Evolutionary conservation across 1,140 invertebrate genomes (phyloP), one percentile per base, ranked within the genome.

Genomic region (Megalonaias nervosa): DNA sequence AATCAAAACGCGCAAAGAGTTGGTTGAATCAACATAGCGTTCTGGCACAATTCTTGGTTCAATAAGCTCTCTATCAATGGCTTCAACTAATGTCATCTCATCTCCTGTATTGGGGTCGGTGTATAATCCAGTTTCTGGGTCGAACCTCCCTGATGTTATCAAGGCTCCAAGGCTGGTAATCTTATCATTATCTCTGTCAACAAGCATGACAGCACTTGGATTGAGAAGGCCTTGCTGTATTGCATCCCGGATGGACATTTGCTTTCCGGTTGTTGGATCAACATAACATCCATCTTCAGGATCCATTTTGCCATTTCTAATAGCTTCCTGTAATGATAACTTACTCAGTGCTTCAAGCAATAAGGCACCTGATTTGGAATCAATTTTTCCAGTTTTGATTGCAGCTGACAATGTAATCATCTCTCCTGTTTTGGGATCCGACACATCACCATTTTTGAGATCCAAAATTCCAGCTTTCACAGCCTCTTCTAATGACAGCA

Each of bases 11-110:
- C 86, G 84, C 23, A 89, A 77, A 26, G 85, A 81, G 38, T 80
- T 75, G 16, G 82, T 82, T 15, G 81, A 80, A 75, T 89, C 86
- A 55, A 87, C 81, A 75, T 83, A 88, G 31, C 79, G 75, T 19
- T 85, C 86, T 12, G 84, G 82, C 31, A 78, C 66, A 26, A 89
- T 81, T 14, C 69, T 70, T n/a, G 86, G 80, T 17, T 81, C 81
- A 31, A 97, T 93, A 62, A 97, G 93, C 71, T 94, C 94, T 85
- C 94, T 93, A 83, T 94, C 93, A n/a, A 97, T 93, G 9, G 95
- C 94, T 86, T 96, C 95, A 75, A 93, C 92, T n/a, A 97, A 90
- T 75, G 93, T 93, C 16, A 96, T 92, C 67, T 92, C 89, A 89
- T 95, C 93, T 81, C 94, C 93, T 9, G 94, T 95, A 55, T 94